Percentiles rank a stretch among this genome's conserved stretches.
phyloP scores from a whole-genome alignment of 2,113 vertebrate genomes.

The Chaenocephalus aceratus region DNA sequence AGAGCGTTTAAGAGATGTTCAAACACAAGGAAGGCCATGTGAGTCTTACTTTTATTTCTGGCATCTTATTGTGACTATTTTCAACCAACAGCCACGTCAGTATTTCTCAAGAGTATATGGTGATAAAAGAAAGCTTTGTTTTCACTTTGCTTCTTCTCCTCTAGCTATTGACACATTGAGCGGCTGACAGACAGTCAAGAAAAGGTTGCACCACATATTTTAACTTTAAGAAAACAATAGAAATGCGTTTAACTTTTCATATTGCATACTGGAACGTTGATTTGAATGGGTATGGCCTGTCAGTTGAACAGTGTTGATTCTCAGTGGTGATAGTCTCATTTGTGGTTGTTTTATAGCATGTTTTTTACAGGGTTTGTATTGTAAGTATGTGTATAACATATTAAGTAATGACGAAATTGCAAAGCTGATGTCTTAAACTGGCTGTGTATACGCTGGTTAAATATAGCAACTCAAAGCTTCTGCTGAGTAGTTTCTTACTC shows the following conservation, averaged over 20 bases:
- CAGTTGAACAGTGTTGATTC: slow-evolving; percentile 20
- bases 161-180: slow-evolving; percentile 38
- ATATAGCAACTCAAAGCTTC: slow-evolving; percentile 7
- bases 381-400: slow-evolving; percentile 45
- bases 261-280: slow-evolving; percentile 18
- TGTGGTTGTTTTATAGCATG: slow-evolving; percentile 64
- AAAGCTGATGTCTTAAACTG: slow-evolving; percentile 22
- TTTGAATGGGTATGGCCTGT: slow-evolving; percentile 25
- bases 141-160: slow-evolving; percentile 23
- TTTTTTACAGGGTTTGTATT: slow-evolving; percentile 54
- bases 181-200: slow-evolving; percentile 19
- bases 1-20: slow-evolving; percentile 25
- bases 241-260: slow-evolving; percentile 12
- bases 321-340: slow-evolving; percentile 38
- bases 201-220: slow-evolving; percentile 56
- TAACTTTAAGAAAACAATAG: slow-evolving; percentile 51
- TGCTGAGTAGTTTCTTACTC: slow-evolving; percentile 12
- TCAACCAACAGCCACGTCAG: slow-evolving; percentile 43
- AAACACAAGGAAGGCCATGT: slow-evolving; percentile 25
- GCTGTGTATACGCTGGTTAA: slow-evolving; percentile 9
- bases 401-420: slow-evolving; percentile 25
- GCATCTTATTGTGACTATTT: slow-evolving; percentile 58
- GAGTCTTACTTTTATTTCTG: slow-evolving; percentile 63
- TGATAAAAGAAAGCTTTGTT: slow-evolving; percentile 37
- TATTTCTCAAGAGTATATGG: slow-evolving; percentile 53